Evolutionary conservation across 2,113 vertebrate species (phyloP).

Genomic region (Miniopterus natalensis): DNA sequence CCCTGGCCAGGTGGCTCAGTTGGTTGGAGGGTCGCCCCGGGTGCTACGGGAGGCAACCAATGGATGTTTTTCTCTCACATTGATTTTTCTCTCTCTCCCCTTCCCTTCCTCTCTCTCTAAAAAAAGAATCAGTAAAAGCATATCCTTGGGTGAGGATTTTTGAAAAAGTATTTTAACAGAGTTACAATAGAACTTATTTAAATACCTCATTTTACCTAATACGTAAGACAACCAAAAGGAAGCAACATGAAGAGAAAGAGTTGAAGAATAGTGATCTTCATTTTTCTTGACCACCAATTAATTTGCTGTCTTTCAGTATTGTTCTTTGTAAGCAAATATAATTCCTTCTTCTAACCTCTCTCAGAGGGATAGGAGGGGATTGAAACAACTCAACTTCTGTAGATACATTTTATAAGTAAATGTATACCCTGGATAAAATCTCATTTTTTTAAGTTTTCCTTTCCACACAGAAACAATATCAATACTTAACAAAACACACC

Average conservation of each 20-base stretch:
- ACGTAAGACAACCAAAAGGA: neutral
- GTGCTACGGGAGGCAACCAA: no score
- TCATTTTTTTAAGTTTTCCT: conserved; percentile 2
- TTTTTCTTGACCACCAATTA: neutral
- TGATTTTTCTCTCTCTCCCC: no score
- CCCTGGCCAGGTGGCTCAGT: no score
- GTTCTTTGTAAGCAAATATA: neutral
- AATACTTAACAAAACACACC: neutral
- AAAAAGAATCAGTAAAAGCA: no score
- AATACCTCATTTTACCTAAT: neutral
- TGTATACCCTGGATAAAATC: neutral
- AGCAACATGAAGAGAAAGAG: neutral
- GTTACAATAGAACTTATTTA: neutral
- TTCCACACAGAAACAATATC: neutral
- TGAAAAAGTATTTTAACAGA: neutral
- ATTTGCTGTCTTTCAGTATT: neutral
- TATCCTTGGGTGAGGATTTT: no score
- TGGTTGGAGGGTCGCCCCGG: no score
- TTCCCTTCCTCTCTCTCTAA: no score
- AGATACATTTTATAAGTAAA: conserved; percentile 6
- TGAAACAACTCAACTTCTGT: neutral
- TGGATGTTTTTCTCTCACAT: no score
- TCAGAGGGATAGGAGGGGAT: neutral
- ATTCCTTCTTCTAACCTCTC: neutral
- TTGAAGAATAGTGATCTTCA: neutral